Conservation (phyloP, 2,113 vertebrate genomes). For the Rhagologus leucostigma region DNA sequence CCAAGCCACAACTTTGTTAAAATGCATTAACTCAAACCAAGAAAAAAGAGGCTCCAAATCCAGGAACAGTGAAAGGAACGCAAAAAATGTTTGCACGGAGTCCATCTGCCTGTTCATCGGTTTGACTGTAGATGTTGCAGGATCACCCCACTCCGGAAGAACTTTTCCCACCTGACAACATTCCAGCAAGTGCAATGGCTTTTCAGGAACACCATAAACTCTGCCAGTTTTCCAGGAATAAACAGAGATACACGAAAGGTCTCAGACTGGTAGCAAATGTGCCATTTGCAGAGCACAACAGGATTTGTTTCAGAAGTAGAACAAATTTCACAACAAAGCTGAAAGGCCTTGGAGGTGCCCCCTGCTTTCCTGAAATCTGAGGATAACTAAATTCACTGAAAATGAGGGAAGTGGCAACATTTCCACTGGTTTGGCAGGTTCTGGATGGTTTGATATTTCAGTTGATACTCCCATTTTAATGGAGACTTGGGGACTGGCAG, state of each 20-base stretch:
- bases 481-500: neutral
- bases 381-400: neutral
- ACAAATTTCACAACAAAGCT: neutral
- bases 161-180: neutral
- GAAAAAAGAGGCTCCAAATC: neutral
- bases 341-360: neutral
- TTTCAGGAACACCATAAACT: neutral
- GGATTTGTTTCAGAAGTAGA: neutral
- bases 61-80: neutral
- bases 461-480: neutral
- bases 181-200: neutral
- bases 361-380: neutral
- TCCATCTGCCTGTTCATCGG: neutral
- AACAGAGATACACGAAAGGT: neutral
- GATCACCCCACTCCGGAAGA: neutral
- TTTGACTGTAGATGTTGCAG: neutral
- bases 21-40: neutral
- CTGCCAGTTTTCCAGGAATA: neutral
- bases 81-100: neutral
- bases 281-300: neutral
- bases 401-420: neutral
- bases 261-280: neutral
- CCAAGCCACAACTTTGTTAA: neutral
- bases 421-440: neutral
- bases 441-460: neutral